These are phyloP conservation scores for Oryzias sinensis DNA, from an alignment of 2,797 vertebrate species.

Conservation along the genomic window DNA sequence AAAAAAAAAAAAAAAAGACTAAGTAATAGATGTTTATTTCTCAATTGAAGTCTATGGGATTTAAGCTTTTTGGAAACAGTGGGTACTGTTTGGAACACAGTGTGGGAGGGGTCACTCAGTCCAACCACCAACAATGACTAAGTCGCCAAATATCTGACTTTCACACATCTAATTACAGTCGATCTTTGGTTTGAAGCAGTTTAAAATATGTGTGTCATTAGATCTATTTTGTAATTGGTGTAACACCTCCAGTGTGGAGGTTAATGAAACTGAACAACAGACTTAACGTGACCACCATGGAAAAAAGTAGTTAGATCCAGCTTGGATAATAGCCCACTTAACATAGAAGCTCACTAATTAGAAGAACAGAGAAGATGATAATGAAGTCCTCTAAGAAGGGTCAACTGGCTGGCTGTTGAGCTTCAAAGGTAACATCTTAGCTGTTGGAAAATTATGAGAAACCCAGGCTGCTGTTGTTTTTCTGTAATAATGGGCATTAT, in stretches of 20 bases:
- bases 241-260: constrained; percentile 37
- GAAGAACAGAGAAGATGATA: constrained; percentile 39
- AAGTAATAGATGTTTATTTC: no score
- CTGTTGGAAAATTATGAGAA: constrained; percentile 69
- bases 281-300: constrained; percentile 52
- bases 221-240: constrained; percentile 23
- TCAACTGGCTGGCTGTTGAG: constrained; percentile 58
- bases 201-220: constrained; percentile 15
- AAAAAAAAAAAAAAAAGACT: no score
- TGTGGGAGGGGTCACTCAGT: no score
- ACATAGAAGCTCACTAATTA: constrained; percentile 61
- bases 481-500: constrained; percentile 77
- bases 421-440: constrained; percentile 51
- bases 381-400: constrained; percentile 50
- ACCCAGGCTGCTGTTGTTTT: constrained; percentile 77
- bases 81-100: no score
- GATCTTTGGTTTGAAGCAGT: not conserved
- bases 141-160: no score
- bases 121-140: no score
- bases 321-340: constrained; percentile 57
- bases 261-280: constrained; percentile 58
- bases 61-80: no score
- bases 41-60: no score
- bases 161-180: no score
- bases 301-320: constrained; percentile 54